Evolutionary conservation across 1,140 invertebrate genomes (phyloP).

Genomic region (Caenorhabditis remanei): DNA sequence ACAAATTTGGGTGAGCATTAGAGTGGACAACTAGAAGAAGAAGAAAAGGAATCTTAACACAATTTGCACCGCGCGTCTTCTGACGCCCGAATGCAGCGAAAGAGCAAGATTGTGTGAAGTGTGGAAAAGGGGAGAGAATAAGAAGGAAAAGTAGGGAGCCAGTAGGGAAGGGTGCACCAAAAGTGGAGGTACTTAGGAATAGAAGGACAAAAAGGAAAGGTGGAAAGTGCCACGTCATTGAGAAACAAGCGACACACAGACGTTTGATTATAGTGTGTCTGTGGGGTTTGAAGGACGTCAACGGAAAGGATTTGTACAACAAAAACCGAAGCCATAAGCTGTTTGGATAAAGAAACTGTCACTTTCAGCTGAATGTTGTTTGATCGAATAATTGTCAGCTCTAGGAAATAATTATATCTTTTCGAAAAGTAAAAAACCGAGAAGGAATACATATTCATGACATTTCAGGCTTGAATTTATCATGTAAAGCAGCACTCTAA

Average conservation of each 20-base stretch:
- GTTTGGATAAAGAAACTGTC: background rate
- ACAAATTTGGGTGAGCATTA: constrained; percentile 2
- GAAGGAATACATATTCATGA: no score
- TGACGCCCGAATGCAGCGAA: constrained; percentile 1
- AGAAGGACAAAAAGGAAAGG: background rate
- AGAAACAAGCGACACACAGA: background rate
- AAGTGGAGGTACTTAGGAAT: constrained; percentile 46
- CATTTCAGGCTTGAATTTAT: no score
- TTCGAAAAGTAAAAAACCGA: no score
- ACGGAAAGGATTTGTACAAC: background rate
- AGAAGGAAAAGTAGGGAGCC: background rate
- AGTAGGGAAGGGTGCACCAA: background rate
- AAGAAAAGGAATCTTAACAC: constrained; percentile 21
- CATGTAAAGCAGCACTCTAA: no score
- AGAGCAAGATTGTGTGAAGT: constrained; percentile 21
- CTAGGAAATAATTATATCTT: no score
- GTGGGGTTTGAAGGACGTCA: background rate
- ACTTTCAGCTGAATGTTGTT: constrained; percentile 8
- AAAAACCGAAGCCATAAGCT: background rate
- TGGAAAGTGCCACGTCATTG: constrained; percentile 14
- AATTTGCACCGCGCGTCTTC: constrained; percentile 44
- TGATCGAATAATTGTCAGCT: background rate
- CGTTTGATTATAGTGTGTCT: constrained; percentile 18
- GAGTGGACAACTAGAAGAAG: background rate
- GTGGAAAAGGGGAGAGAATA: no score